These are phyloP conservation scores for Ameiurus melas DNA, from an alignment of 2,113 vertebrate species.

Conservation along the genomic window DNA sequence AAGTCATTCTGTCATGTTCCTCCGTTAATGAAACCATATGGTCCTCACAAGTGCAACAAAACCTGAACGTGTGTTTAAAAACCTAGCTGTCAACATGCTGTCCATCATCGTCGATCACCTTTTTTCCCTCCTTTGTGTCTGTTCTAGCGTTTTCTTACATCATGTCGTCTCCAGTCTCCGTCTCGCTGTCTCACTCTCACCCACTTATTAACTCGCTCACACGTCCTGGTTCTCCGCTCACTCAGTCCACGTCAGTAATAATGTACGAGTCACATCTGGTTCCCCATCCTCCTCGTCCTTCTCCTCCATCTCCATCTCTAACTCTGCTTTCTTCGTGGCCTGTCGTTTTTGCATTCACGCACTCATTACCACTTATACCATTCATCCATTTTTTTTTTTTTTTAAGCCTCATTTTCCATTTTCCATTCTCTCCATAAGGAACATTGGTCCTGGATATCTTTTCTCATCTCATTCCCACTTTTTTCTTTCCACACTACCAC, in stretches of 20 bases:
- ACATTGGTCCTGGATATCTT: slow-evolving; percentile 7
- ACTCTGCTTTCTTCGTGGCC: background rate
- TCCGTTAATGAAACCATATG: background rate
- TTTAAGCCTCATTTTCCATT: background rate
- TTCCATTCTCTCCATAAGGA: background rate
- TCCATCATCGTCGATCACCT: background rate
- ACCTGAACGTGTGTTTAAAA: background rate
- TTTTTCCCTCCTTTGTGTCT: background rate
- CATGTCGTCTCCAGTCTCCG: background rate
- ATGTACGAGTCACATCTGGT: slow-evolving; percentile 57
- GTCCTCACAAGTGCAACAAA: background rate
- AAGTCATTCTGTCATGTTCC: background rate
- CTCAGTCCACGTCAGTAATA: slow-evolving; percentile 64
- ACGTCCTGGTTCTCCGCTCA: slow-evolving; percentile 39
- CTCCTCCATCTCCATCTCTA: background rate
- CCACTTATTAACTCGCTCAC: background rate
- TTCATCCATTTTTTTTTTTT: background rate
- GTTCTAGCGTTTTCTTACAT: background rate
- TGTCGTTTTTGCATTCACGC: slow-evolving; percentile 26
- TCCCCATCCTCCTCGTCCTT: slow-evolving; percentile 30
- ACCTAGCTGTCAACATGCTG: background rate
- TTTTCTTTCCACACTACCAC: background rate
- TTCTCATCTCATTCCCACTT: slow-evolving; percentile 29
- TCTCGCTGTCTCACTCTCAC: slow-evolving; percentile 33
- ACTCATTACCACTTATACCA: slow-evolving; percentile 3